Conservation (phyloP, 2,113 vertebrate species). For the Trichomycterus rosablanca region DNA sequence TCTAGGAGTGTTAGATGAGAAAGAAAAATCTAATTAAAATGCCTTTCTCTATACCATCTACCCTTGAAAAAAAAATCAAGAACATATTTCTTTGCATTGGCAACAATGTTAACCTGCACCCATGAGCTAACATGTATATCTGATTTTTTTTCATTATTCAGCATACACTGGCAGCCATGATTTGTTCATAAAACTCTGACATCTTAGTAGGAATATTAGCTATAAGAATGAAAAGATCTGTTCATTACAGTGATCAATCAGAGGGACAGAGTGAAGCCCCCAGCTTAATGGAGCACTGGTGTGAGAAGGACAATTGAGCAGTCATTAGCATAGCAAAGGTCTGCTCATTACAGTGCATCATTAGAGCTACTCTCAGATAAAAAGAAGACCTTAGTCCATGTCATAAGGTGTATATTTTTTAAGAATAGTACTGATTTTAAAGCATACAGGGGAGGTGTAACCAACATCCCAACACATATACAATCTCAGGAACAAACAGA, state of each 20-base stretch:
- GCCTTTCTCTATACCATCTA: conserved; percentile 1
- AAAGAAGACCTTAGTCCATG: conserved; percentile 39
- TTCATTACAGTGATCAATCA: conserved; percentile 37
- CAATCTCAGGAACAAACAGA: background rate
- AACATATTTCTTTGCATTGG: conserved; percentile 31
- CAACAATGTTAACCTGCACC: conserved; percentile 15
- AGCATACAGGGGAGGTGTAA: conserved; percentile 6
- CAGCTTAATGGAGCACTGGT: conserved; percentile 20
- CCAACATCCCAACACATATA: background rate
- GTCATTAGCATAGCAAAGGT: conserved; percentile 50
- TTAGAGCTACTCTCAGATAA: conserved; percentile 46
- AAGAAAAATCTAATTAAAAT: conserved; percentile 23
- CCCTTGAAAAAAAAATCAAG: conserved; percentile 15
- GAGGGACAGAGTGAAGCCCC: conserved; percentile 13
- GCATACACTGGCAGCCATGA: no score
- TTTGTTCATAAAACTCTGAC: background rate
- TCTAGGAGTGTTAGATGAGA: no score
- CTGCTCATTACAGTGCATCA: conserved; percentile 52
- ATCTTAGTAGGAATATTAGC: background rate
- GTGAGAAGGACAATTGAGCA: conserved; percentile 40
- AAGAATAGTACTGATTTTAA: conserved; percentile 12
- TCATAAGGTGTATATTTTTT: conserved; percentile 33
- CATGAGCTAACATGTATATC: conserved; percentile 23
- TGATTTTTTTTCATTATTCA: conserved; percentile 8
- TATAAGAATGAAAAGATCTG: conserved; percentile 13